Conservation (phyloP, 53 echinoderm and acorn worm genomes). For the Temnopleurus reevesii region DNA sequence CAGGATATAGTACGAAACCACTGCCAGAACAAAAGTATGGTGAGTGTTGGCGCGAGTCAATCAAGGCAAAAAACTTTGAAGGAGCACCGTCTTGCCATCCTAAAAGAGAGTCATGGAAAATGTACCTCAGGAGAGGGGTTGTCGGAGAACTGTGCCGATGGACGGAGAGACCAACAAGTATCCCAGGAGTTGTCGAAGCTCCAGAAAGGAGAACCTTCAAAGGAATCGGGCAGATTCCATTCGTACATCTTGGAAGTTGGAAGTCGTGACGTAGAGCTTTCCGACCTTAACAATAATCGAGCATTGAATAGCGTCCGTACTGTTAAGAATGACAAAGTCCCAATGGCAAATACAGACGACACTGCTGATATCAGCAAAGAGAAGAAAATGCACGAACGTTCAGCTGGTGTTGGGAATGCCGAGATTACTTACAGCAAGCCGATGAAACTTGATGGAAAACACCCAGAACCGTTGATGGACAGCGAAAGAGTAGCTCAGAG, state of each 20-base stretch:
- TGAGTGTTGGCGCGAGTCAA: neutral
- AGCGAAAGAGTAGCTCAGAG: neutral
- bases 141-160: neutral
- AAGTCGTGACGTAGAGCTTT: neutral
- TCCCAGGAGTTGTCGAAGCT: neutral
- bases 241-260: too few species aligned
- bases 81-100: constrained; percentile 25
- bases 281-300: neutral
- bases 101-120: constrained; percentile 38
- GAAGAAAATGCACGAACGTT: neutral
- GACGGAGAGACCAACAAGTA: neutral
- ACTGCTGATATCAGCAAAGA: neutral
- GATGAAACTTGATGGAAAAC: neutral
- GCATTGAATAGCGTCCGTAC: neutral
- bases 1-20: neutral
- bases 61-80: neutral
- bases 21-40: neutral
- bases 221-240: neutral
- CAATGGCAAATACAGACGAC: neutral
- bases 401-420: neutral
- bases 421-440: neutral
- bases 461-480: neutral
- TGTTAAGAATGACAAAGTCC: neutral
- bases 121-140: neutral
- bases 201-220: neutral